Evolutionary conservation across 2,888 invertebrate species (phyloP), one percentile per base, ranked within the genome.

Genomic region (Epiblema foenella): DNA sequence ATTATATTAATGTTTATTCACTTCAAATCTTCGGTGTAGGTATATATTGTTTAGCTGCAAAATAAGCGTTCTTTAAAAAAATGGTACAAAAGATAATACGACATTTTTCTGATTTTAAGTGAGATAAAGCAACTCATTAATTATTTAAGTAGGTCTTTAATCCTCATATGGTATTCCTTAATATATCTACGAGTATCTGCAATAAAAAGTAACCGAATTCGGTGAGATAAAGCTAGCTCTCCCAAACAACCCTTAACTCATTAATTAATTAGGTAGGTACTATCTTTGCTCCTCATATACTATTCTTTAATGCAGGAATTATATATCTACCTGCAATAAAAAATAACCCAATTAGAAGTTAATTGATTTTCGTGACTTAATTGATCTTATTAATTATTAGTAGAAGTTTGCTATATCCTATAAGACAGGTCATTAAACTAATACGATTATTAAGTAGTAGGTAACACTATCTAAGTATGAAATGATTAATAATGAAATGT

Each of bases 341-440:
- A 12, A 56, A 57, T 66, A 57, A 66, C 56, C 56, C 46, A 56
- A 66, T 56, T 66, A 66, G 15, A 66, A 66, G 17, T 66, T 37
- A 56, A 66, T 46, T 29, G 56, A 57, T 17, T 15, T 10, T 17
- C 33, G 20, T 56, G 24, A 33, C 12, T 64, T 64, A 52, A 20
- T 64, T 39, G 15, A 49, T 49, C n/a, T n/a, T 11, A 0, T 17
- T 64, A 64, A 64, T 64, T 64, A 39, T 24, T 1, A 37, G 10
- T 18, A 33, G 3, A 51, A 37, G 17, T 24, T 52, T 52, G 37
- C 18, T 51, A 18, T 52, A n/a, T n/a, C 20, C 33, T 15, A 39
- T n/a, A 64, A 18, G 11, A 20, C 18, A 52, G 52, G 63, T 52
- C 51, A 51, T 17, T 37, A 63, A 33, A 11, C 46, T 17, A 7